Evolutionary conservation across 2,113 vertebrate species (phyloP).

Genomic region (Cyanocitta stelleri): DNA sequence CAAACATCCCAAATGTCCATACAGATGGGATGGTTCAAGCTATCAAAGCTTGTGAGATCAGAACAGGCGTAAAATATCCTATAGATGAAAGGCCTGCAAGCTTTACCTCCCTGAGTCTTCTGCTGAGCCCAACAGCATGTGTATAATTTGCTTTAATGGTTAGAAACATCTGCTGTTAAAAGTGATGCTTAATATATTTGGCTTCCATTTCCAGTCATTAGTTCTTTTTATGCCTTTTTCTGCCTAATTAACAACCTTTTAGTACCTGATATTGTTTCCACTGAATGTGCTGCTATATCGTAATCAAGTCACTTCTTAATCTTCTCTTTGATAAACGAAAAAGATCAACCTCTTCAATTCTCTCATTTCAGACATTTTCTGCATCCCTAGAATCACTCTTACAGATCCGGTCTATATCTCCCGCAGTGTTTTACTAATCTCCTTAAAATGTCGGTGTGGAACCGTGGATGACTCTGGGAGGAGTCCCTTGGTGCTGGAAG

Average conservation of each 20-base stretch:
- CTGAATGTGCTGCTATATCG: slow-evolving; percentile 26
- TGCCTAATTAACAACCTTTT: slow-evolving; percentile 62
- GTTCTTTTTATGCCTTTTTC: slow-evolving; percentile 58
- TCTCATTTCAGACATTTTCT: slow-evolving; percentile 40
- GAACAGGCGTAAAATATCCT: background rate
- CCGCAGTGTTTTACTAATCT: background rate
- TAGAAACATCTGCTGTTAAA: slow-evolving; percentile 66
- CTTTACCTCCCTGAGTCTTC: slow-evolving; percentile 2
- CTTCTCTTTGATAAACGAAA: slow-evolving; percentile 54
- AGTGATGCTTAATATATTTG: slow-evolving; percentile 61
- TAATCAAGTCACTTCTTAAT: slow-evolving; percentile 67
- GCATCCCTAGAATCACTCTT: background rate
- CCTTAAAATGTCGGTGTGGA: slow-evolving; percentile 6
- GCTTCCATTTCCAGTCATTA: slow-evolving; percentile 56
- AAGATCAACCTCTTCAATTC: slow-evolving; percentile 33
- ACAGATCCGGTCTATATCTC: background rate
- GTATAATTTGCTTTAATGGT: slow-evolving; percentile 45
- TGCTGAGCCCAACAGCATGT: slow-evolving; percentile 36
- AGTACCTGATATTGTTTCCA: slow-evolving; percentile 59
- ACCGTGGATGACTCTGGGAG: background rate
- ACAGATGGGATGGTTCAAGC: background rate
- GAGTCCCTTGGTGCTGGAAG: background rate
- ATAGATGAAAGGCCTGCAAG: background rate
- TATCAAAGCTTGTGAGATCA: background rate
- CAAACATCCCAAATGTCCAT: background rate